Evolutionary conservation across 2,113 vertebrate genomes (phyloP).

Genomic region (Corydoras sp.): DNA sequence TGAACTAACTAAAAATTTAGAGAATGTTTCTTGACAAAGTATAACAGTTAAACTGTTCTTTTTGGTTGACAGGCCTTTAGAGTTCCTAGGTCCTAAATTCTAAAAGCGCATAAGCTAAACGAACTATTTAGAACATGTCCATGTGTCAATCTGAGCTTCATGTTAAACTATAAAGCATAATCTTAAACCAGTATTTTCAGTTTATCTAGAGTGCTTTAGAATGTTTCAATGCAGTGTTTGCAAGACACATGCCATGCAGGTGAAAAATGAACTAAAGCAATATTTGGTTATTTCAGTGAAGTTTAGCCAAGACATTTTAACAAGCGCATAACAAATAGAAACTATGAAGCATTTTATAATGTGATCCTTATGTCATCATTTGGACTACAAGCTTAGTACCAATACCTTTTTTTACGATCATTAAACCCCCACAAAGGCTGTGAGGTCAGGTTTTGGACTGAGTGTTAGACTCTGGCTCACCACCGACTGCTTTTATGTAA

Average conservation of each 20-base stretch:
- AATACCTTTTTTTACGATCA: slow-evolving; percentile 20
- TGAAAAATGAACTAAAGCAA: background rate
- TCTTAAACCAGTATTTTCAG: too few relatives aligned
- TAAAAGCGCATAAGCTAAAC: too few relatives aligned
- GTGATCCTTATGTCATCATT: background rate
- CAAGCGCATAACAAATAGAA: slow-evolving; percentile 10
- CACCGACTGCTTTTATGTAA: slow-evolving; percentile 37
- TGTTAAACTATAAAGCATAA: too few relatives aligned
- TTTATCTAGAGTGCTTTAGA: background rate
- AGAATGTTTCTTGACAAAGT: too few relatives aligned
- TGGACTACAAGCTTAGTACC: slow-evolving; percentile 13
- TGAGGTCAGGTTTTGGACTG: slow-evolving; percentile 41
- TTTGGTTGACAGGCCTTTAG: too few relatives aligned
- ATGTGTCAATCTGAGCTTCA: too few relatives aligned
- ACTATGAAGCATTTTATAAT: slow-evolving; percentile 13
- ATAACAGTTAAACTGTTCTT: too few relatives aligned
- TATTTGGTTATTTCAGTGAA: slow-evolving; percentile 21
- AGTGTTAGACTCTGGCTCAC: slow-evolving; percentile 20
- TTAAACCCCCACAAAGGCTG: slow-evolving; percentile 30
- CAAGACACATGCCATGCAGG: slow-evolving; percentile 2
- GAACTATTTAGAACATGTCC: too few relatives aligned
- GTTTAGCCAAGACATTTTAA: slow-evolving; percentile 27
- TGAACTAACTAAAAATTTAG: too few relatives aligned
- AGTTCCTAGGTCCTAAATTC: too few relatives aligned
- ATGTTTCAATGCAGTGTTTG: background rate